Base-by-base conservation (phyloP, 1,140 invertebrate species). In the Plodia interpunctella region DNA sequence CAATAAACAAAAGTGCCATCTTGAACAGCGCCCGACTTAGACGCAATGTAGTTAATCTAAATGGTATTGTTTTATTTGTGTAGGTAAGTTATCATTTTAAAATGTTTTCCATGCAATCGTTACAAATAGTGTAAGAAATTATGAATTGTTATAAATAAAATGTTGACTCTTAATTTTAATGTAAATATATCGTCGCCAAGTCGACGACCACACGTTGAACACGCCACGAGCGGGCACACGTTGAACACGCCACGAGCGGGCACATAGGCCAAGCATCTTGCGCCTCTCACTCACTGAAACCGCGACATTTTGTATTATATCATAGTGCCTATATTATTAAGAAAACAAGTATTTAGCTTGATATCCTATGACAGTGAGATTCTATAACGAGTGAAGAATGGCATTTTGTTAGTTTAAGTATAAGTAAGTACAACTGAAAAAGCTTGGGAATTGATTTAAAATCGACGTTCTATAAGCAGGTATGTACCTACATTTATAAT, bases 341-440 rank as follows among this genome's bases (percentile, higher is more conserved):
- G 38, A 15, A 17, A 17, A 17, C 15, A 44, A 44, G 15, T 44
- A 44, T 44, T 44, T 44, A 44, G 13, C 38, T 44, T 15, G 38
- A 44, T 59, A 67, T 68, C 64, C 63, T 70, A 68, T 54, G 56
- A 63, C 68, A 72, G 73, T 77, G 70, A 75, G 67, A 77, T 68
- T 70, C 25, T 74, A 63, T 69, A 66, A 70, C 62, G 67, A 65
- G 63, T 62, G 62, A 74, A 68, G 63, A 59, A 51, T 65, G 68
- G 77, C 77, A 80, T 80, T 79, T 79, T 63, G 62, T 58, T 72
- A 72, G 66, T 49, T 20, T 68, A 70, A 70, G 65, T 57, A 20
- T 51, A 50, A 57, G 32, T 63, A 63, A 60, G 67, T 70, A 68
- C 68, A 74, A 66, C 51, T 35, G 62, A 49, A 38, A 4, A 44